Conservation (phyloP, 2,797 vertebrate genomes). For the Rhyacichthys aspro region DNA sequence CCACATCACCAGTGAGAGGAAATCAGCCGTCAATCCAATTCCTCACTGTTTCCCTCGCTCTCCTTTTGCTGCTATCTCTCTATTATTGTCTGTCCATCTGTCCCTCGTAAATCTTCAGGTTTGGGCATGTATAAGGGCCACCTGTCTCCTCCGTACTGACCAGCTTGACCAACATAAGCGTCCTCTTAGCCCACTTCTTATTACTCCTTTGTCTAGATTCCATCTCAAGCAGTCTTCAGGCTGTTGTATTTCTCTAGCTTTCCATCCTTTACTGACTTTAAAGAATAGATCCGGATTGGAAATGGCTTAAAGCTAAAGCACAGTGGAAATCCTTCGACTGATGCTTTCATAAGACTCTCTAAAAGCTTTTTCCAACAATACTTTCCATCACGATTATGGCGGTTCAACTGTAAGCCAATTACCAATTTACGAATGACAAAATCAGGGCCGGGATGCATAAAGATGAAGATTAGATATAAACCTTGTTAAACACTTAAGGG, state of each 20-base stretch:
- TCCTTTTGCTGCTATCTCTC: constrained; percentile 48
- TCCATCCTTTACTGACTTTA: constrained; percentile 52
- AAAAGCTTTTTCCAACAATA: constrained; percentile 31
- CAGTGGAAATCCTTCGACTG: constrained; percentile 57
- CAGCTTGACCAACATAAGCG: constrained; percentile 51
- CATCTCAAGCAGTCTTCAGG: constrained; percentile 51
- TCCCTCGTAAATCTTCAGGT: constrained; percentile 56
- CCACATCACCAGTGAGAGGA: constrained; percentile 50
- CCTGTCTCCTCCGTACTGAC: constrained; percentile 44
- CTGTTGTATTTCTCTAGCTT: constrained; percentile 50
- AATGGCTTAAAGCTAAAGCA: constrained; percentile 60
- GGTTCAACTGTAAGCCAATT: constrained; percentile 43
- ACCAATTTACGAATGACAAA: constrained; percentile 41
- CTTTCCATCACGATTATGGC: constrained; percentile 28
- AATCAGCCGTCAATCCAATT: constrained; percentile 76
- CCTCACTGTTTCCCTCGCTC: constrained; percentile 38
- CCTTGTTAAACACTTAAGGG: constrained; percentile 71
- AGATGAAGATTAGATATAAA: constrained; percentile 66
- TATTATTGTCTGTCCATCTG: constrained; percentile 46
- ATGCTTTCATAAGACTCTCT: constrained; percentile 35
- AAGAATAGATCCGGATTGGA: constrained; percentile 44
- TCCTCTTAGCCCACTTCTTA: constrained; percentile 48
- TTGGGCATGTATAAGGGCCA: constrained; percentile 57
- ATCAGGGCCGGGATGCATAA: constrained; percentile 42
- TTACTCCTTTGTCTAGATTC: constrained; percentile 62